Conservation (phyloP, 2,113 vertebrate genomes). For the Ursus arctos region DNA sequence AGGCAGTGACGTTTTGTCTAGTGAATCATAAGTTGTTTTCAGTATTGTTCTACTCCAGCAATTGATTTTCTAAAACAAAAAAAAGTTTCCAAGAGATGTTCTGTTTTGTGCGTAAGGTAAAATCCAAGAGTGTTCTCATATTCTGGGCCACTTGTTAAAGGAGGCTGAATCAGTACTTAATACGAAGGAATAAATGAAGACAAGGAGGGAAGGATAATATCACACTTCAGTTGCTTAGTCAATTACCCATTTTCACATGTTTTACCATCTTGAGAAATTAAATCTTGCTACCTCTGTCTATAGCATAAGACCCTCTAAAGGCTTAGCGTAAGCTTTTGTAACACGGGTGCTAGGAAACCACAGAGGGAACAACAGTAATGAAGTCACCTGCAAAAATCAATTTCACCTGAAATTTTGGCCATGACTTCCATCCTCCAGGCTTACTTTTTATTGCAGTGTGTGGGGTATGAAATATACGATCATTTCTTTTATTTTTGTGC, state of each 20-base stretch:
- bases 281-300: neutral
- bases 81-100: constrained; percentile 23
- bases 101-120: constrained; percentile 17
- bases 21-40: constrained; percentile 37
- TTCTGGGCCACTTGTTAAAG: neutral
- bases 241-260: constrained; percentile 54
- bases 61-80: constrained; percentile 31
- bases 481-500: neutral
- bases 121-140: neutral
- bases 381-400: constrained; percentile 15
- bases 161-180: neutral
- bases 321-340: neutral
- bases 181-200: constrained; percentile 26
- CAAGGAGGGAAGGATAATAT: neutral
- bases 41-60: neutral
- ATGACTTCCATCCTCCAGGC: neutral
- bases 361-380: neutral
- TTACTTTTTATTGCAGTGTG: neutral
- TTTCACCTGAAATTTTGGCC: neutral
- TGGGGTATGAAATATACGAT: neutral
- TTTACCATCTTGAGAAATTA: constrained; percentile 61
- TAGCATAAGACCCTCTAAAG: neutral
- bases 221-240: neutral
- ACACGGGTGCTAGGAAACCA: constrained; percentile 4
- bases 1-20: neutral